phyloP scores from a whole-genome alignment of 2,113 vertebrate species.

The Irena cyanogastra region DNA sequence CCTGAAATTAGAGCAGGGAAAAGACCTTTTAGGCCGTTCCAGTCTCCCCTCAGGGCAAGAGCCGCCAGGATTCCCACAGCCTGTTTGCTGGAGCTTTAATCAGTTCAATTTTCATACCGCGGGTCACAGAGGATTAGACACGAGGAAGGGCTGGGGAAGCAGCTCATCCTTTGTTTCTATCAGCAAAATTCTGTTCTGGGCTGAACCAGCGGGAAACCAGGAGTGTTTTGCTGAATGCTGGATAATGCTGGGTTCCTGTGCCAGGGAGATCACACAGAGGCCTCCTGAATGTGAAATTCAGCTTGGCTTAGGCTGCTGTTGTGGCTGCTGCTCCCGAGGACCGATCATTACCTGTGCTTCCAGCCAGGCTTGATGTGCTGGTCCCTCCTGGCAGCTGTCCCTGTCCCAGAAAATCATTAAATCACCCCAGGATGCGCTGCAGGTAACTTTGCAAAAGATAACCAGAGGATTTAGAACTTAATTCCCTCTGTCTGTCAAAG shows the following conservation, averaged over 20 bases:
- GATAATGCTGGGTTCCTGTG: neutral
- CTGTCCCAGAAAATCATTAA: conserved; percentile 20
- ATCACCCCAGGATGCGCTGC: neutral
- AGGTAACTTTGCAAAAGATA: neutral
- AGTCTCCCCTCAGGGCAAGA: neutral
- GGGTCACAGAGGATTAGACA: conserved; percentile 29
- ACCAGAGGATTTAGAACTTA: neutral
- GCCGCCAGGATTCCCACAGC: neutral
- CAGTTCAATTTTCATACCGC: neutral
- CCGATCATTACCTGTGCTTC: neutral
- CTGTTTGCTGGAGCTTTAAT: neutral
- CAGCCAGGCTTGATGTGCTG: neutral
- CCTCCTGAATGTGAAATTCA: neutral
- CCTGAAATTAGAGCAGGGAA: neutral
- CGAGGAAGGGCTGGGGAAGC: neutral
- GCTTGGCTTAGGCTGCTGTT: neutral
- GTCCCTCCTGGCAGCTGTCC: neutral
- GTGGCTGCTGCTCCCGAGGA: neutral
- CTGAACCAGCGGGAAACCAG: neutral
- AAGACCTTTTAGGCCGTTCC: neutral
- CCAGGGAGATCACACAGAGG: neutral
- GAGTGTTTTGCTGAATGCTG: neutral
- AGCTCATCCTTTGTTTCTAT: conserved; percentile 14
- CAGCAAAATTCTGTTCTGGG: conserved; percentile 1
- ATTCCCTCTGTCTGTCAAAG: neutral